phyloP scores from a whole-genome alignment of 2,113 vertebrate genomes.

The Cynocephalus volans region DNA sequence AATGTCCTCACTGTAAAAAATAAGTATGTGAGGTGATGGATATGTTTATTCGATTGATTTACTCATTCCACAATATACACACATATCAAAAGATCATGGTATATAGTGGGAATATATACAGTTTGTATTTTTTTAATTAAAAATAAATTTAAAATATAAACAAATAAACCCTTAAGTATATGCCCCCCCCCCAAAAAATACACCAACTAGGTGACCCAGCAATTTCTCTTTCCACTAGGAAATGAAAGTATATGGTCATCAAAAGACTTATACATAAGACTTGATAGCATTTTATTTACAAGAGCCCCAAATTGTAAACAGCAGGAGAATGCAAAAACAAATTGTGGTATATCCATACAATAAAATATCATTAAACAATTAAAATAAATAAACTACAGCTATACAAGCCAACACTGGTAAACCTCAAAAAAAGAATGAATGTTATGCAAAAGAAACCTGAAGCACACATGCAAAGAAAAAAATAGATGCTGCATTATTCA shows the following conservation, averaged over 20 bases:
- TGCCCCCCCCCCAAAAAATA: not conserved
- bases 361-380: not conserved
- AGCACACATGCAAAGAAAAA: not conserved
- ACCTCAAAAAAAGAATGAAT: not conserved
- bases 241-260: not conserved
- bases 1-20: not conserved
- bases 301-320: not conserved
- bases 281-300: not conserved
- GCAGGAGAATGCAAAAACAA: not conserved
- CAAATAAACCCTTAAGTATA: too few species aligned
- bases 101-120: not conserved
- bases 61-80: not conserved
- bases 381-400: not conserved
- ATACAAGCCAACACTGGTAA: not conserved
- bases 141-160: not conserved
- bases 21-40: not conserved
- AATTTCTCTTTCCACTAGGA: too few species aligned
- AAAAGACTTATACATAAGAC: not conserved
- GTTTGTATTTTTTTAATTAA: too few species aligned
- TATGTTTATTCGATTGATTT: not conserved
- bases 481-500: not conserved
- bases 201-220: not conserved
- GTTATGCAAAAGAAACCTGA: not conserved
- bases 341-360: not conserved
- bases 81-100: not conserved